These are phyloP conservation scores for Phrynocephalus vlangalii DNA, from an alignment of 2,797 vertebrate species.

Conservation along the genomic window DNA sequence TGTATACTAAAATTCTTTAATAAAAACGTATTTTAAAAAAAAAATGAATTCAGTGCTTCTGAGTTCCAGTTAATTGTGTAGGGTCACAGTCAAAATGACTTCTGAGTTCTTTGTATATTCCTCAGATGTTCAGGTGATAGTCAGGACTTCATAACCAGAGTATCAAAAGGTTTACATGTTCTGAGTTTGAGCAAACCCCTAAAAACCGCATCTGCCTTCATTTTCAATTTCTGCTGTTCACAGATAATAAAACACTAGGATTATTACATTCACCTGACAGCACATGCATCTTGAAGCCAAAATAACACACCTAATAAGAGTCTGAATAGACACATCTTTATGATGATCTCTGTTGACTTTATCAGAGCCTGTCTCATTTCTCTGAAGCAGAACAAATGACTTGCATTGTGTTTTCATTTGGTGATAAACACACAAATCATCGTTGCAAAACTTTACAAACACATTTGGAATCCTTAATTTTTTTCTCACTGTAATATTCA, in stretches of 20 bases:
- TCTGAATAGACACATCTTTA: background rate
- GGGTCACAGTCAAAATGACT: background rate
- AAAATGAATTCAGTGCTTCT: background rate
- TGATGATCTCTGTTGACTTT: constrained; percentile 3
- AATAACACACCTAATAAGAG: constrained; percentile 23
- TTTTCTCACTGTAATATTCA: constrained; percentile 18
- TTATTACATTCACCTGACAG: background rate
- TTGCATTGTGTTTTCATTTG: background rate
- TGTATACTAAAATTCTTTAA: too few relatives aligned
- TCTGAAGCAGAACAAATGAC: constrained; percentile 8
- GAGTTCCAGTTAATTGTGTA: background rate
- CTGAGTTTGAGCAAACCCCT: background rate
- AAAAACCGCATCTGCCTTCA: constrained; percentile 19
- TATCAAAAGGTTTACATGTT: background rate
- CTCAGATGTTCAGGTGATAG: background rate
- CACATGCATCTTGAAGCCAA: accelerated
- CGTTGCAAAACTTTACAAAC: constrained; percentile 10
- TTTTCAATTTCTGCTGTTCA: constrained; percentile 24
- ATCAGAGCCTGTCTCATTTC: constrained; percentile 38
- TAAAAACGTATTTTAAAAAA: too few relatives aligned
- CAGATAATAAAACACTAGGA: constrained; percentile 17
- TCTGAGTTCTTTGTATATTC: background rate
- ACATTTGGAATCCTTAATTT: constrained; percentile 37
- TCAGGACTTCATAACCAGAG: background rate
- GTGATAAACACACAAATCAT: constrained; percentile 25